Evolutionary conservation across 2,113 vertebrate species (phyloP).

Genomic region (Brienomyrus longianalis): DNA sequence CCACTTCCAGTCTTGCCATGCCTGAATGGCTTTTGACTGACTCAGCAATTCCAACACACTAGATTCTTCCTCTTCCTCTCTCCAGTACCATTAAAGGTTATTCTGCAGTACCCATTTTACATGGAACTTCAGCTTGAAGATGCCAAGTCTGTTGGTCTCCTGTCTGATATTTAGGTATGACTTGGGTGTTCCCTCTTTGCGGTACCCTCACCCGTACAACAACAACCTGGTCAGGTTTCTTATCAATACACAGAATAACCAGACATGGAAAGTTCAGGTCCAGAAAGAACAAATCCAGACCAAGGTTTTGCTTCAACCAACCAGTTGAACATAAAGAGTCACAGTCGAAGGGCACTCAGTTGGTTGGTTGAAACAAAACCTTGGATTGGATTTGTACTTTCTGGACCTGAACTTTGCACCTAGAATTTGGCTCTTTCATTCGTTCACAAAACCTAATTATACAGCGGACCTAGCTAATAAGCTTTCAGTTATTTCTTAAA

Average conservation of each 20-base stretch:
- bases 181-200: neutral
- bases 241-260: neutral
- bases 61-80: neutral
- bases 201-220: neutral
- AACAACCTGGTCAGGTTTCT: neutral
- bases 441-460: neutral
- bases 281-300: neutral
- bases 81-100: neutral
- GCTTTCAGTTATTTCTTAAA: neutral
- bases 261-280: neutral
- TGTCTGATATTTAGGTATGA: neutral
- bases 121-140: neutral
- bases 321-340: neutral
- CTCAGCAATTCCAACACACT: neutral
- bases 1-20: neutral
- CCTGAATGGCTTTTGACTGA: neutral
- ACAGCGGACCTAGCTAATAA: neutral
- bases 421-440: neutral
- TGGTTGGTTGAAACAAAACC: neutral
- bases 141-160: neutral
- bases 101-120: neutral
- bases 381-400: neutral
- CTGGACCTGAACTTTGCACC: neutral
- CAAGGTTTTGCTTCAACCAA: neutral
- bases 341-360: neutral